Percentiles rank a stretch among this genome's conserved stretches.
Evolutionary conservation across 2,113 vertebrate genomes (phyloP).

Genomic region (Calidris pygmaea): DNA sequence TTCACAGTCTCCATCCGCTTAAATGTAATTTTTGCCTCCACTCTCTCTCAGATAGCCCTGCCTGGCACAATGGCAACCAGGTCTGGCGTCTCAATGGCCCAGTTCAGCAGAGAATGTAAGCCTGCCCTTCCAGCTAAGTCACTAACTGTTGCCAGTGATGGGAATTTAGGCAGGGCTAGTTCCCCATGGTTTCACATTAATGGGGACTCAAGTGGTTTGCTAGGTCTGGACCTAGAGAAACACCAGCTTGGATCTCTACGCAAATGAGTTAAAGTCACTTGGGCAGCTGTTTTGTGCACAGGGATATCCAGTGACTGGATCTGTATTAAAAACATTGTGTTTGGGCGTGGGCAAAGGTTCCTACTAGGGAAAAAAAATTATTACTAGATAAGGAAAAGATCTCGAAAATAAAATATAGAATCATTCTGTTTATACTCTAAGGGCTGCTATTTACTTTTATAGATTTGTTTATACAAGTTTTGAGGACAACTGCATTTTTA

Average conservation of each 20-base stretch:
- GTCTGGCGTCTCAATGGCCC: neutral
- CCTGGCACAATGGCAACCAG: neutral
- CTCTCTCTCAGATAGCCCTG: neutral
- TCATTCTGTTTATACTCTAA: constrained; percentile 55
- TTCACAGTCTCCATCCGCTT: neutral
- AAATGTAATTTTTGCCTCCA: neutral
- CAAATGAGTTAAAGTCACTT: neutral
- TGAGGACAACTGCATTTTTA: constrained; percentile 59
- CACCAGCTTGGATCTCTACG: neutral
- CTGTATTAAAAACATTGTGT: neutral
- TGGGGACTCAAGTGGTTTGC: neutral
- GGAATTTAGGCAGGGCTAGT: neutral
- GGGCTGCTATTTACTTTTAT: constrained; percentile 33
- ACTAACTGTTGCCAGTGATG: neutral
- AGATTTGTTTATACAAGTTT: constrained; percentile 61
- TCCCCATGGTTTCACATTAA: neutral
- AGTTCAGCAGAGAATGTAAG: neutral
- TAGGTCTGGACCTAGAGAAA: neutral
- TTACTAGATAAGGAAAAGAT: constrained; percentile 36
- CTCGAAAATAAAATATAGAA: constrained; percentile 33
- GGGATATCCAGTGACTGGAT: neutral
- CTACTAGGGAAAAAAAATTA: constrained; percentile 4
- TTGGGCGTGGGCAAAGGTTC: neutral
- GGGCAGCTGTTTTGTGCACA: neutral
- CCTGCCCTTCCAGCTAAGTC: neutral